Base-by-base conservation (phyloP, 2,888 invertebrate species). In the Amorpha juglandis region DNA sequence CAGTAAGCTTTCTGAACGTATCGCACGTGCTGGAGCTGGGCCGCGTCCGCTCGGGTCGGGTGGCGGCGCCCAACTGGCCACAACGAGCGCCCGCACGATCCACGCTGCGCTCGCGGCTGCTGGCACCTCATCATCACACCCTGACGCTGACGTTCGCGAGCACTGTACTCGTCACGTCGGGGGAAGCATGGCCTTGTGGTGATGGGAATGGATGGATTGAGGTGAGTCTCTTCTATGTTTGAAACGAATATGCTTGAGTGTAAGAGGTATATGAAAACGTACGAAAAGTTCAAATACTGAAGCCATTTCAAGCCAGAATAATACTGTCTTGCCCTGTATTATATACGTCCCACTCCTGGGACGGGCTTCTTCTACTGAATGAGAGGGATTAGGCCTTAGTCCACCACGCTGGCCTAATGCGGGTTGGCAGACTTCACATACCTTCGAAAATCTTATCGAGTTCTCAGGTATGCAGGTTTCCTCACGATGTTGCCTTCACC, bases 121-220 rank as follows among this genome's bases (percentile, higher is more conserved):
- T 91, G 12, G 90, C 91, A 1, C 90, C 91, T 16, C 91, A 88
- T 64, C 82, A 78, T 0, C 86, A 89, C 70, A 91, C 90, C 16
- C 77, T 92, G 14, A 76, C 87, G 0, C 77, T 86, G 1, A 84
- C 89, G 0, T 81, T 90, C 63, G 78, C 80, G 1, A 69, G 74
- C 16, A 82, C 89, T 0, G 75, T 77, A 1, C 79, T 87, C 2
- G 87, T 80, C 6, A 73, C 72, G 33, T 45, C 64, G 12, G 62
- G 52, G n/a, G 58, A 67, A 8, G 35, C 33, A 7, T 69, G 79
- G 79, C 91, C 90, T 0, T 94, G 94, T 69, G 91, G 92, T 0
- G 86, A 82, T 6, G 92, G 92, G 9, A 84, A 83, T 52, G 94
- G 93, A 0, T 90, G 94, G 86, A 90, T 95, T 66, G 94, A 95